Evolutionary conservation across 2,888 invertebrate species (phyloP), one percentile per base, ranked within the genome.

Genomic region (Parapristionchus giblindavisi): DNA sequence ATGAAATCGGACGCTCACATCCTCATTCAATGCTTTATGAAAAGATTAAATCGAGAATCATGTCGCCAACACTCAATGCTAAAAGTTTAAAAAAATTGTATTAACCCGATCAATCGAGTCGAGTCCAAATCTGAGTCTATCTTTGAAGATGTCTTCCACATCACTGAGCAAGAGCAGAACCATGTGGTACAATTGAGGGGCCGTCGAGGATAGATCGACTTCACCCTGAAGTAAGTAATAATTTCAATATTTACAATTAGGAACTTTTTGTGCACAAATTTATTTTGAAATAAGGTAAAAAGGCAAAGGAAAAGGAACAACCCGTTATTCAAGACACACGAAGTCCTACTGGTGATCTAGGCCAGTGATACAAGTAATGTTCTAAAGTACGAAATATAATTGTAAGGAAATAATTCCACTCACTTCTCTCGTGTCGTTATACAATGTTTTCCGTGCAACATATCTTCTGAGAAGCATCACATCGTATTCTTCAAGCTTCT

Each of bases 401-500:
- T 14, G 43, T 14, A 43, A 43, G 17, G 11, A 43, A 8, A 43
- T 43, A 43, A 43, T 36, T 40, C n/a, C 1, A 40, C 17, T 0
- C 17, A 65, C 63, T 43, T 65, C 63, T 21, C 27, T 36, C 17
- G 40, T 21, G n/a, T 43, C 43, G 14, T 8, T 24, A n/a, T 21
- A 65, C 0, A 11, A 17, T 0, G 17, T 29, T 21, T 71, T 71
- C 0, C 71, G 29, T 1, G 56, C 6, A n/a, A 71, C 71, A 29
- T 71, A 71, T 14, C 71, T 56, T 32, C 58, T 56, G 3, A 71
- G 29, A 36, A 71, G 40, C 56, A 58, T 56, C 27, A 71, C n/a
- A 32, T 71, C 71, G 71, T 71, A 58, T 4, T 71, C 71, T n/a
- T 54, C 54, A 2, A 71, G 43, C 8, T 56, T 40, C 71, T 71